These are phyloP conservation scores for Drosophila mettleri DNA, from an alignment of 2,888 invertebrate species.

Conservation along the genomic window DNA sequence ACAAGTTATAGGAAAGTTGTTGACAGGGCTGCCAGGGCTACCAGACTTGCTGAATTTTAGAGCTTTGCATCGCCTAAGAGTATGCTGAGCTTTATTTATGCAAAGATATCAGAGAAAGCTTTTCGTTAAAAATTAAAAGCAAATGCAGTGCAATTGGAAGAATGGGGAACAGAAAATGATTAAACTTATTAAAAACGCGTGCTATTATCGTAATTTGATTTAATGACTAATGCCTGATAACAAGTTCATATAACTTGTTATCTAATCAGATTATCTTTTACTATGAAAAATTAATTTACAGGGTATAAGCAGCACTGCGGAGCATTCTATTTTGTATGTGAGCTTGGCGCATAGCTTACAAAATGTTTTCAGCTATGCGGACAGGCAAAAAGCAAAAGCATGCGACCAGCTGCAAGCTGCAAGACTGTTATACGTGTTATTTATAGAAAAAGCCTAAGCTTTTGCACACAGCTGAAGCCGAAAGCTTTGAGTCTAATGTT, in stretches of 20 bases:
- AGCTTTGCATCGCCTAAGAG: conserved; percentile 33
- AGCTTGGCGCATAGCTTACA: conserved; percentile 2
- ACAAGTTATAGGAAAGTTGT: conserved; percentile 54
- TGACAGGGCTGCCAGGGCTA: conserved; percentile 38
- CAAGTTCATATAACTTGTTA: background rate
- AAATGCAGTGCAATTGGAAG: background rate
- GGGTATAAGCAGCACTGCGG: background rate
- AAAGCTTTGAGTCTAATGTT: conserved; percentile 62
- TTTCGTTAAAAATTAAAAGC: background rate
- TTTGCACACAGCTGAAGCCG: conserved; percentile 58
- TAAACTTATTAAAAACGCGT: too few relatives aligned
- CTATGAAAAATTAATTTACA: background rate
- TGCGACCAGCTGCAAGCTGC: conserved; percentile 27
- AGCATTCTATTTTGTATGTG: background rate
- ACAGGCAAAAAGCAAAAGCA: conserved; percentile 18
- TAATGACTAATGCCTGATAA: background rate
- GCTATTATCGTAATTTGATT: background rate
- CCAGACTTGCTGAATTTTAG: rapidly evolving
- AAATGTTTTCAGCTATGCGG: conserved; percentile 12
- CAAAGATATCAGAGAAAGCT: background rate
- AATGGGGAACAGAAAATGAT: too few relatives aligned
- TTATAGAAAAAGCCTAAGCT: conserved; percentile 18
- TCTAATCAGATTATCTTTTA: background rate
- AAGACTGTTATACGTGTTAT: conserved; percentile 35
- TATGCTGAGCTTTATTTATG: conserved; percentile 7